Conservation (phyloP, 2,113 vertebrate genomes). For the Dermatemys mawii region DNA sequence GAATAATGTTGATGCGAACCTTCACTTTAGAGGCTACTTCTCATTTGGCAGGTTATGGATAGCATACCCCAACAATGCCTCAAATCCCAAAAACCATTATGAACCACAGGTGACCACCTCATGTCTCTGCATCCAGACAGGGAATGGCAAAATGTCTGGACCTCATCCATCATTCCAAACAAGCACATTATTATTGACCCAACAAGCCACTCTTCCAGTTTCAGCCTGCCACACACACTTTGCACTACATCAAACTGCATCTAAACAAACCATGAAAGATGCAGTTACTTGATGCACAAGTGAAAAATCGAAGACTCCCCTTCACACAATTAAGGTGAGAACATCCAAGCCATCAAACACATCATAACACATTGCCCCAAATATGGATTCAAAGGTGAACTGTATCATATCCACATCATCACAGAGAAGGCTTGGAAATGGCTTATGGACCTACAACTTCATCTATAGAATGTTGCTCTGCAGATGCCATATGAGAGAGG, state of each 20-base stretch:
- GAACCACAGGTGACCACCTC: background rate
- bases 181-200: background rate
- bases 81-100: background rate
- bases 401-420: background rate
- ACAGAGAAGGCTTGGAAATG: background rate
- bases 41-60: too few relatives aligned
- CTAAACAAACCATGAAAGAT: background rate
- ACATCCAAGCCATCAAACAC: background rate
- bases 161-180: background rate
- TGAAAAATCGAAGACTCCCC: too few relatives aligned
- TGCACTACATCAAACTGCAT: background rate
- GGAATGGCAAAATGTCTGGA: background rate
- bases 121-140: background rate
- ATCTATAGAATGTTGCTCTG: background rate
- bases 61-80: background rate
- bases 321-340: background rate
- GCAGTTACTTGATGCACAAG: too few relatives aligned
- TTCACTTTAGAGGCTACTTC: too few relatives aligned
- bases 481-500: background rate
- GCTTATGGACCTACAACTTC: background rate
- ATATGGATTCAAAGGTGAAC: background rate
- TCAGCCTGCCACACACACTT: background rate
- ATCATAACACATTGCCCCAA: background rate
- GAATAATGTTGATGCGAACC: background rate
- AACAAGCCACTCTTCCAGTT: background rate